phyloP scores from a whole-genome alignment of 1,140 invertebrate species.

The Phthorimaea operculella region DNA sequence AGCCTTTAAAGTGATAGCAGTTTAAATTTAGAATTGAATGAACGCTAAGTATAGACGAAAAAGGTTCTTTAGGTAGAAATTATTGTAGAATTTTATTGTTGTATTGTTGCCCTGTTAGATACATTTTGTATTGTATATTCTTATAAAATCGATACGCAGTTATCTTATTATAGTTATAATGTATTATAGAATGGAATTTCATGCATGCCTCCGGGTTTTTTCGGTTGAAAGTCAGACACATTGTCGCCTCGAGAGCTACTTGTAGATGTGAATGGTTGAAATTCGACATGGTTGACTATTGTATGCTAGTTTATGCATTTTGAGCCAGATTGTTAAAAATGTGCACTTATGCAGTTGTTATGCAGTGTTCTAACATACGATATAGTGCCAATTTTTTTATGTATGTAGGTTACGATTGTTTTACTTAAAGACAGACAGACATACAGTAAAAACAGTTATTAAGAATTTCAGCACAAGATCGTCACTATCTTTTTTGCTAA shows the following conservation, averaged over 20 bases:
- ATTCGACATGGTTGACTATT: constrained; percentile 32
- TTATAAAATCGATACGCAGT: constrained; percentile 33
- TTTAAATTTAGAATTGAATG: neutral
- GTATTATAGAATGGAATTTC: constrained; percentile 43
- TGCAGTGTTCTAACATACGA: too few relatives aligned
- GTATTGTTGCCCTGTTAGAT: neutral
- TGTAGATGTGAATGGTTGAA: constrained; percentile 32
- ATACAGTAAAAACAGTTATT: too few relatives aligned
- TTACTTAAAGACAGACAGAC: too few relatives aligned
- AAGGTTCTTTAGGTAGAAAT: neutral
- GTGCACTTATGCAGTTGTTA: too few relatives aligned
- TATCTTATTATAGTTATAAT: constrained; percentile 48
- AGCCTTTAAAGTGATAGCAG: too few relatives aligned
- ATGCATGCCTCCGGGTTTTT: constrained; percentile 46
- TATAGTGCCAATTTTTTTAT: too few relatives aligned
- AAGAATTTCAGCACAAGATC: too few relatives aligned
- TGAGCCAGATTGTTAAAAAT: too few relatives aligned
- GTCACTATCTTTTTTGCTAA: too few relatives aligned
- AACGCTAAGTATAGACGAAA: neutral
- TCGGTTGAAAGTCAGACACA: constrained; percentile 29
- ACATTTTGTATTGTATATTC: neutral
- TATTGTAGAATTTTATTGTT: neutral
- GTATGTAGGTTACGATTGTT: too few relatives aligned
- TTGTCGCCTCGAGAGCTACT: constrained; percentile 35
- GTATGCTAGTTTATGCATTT: neutral